These are phyloP conservation scores for Gavia stellata DNA, from an alignment of 2,113 vertebrate species.

Conservation along the genomic window DNA sequence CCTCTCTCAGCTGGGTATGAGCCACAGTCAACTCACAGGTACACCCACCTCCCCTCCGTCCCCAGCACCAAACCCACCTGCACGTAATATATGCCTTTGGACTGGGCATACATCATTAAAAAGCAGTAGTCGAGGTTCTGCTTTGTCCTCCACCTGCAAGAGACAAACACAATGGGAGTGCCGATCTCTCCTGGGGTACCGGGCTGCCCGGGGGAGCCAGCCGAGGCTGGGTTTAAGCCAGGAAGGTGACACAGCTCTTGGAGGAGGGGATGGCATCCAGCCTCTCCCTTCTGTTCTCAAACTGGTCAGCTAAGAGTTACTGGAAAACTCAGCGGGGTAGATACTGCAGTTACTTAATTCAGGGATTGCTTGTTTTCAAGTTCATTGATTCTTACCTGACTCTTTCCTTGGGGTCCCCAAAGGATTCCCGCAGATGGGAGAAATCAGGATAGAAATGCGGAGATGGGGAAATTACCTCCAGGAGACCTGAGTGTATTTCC, in stretches of 20 bases:
- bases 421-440: conserved; percentile 88
- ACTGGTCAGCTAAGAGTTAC: not conserved
- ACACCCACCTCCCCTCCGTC: not conserved
- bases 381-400: conserved; percentile 77
- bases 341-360: not conserved
- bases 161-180: not conserved
- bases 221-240: not conserved
- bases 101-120: conserved; percentile 98
- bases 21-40: not conserved
- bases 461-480: conserved; percentile 92
- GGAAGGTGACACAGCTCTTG: not conserved
- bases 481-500: conserved; percentile 89
- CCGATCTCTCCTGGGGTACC: accelerated
- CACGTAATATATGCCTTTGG: conserved; percentile 96
- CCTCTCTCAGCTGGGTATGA: not conserved
- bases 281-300: not conserved
- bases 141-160: conserved; percentile 93
- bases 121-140: conserved; percentile 99
- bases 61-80: conserved; percentile 75
- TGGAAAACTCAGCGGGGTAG: not conserved
- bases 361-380: not conserved
- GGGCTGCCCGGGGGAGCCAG: not conserved
- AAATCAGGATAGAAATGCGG: conserved; percentile 94
- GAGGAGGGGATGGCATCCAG: not conserved
- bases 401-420: conserved; percentile 92